A percentile compares a stretch with the other conserved stretches of the same genome.
These are phyloP conservation scores for Pogonomyrmex barbatus DNA, from an alignment of 1,140 invertebrate genomes.

Conservation along the genomic window DNA sequence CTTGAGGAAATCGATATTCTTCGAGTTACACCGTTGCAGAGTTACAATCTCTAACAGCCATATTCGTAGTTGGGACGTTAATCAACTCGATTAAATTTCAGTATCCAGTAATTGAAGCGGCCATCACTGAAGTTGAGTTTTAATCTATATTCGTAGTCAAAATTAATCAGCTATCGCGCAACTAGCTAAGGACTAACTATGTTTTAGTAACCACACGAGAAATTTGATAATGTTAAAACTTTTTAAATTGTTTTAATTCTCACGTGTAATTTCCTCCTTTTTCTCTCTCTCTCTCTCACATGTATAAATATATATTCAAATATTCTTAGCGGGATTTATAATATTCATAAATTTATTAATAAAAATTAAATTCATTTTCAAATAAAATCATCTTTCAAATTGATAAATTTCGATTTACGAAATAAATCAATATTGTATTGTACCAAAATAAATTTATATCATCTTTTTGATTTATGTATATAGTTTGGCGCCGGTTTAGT, in stretches of 20 bases:
- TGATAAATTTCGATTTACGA: background rate
- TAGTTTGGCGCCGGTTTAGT: background rate
- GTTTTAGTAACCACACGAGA: background rate
- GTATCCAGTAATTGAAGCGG: slow-evolving; percentile 30
- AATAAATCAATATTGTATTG: too few relatives aligned
- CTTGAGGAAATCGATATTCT: slow-evolving; percentile 14
- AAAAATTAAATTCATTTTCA: background rate
- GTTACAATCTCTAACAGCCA: slow-evolving; percentile 51
- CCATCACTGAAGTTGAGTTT: slow-evolving; percentile 27
- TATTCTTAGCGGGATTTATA: background rate
- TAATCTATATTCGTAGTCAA: slow-evolving; percentile 44
- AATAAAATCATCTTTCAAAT: background rate
- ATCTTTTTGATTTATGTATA: background rate
- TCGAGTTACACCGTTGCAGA: slow-evolving; percentile 27
- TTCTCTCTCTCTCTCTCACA: background rate
- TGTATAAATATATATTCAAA: background rate
- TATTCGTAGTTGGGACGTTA: slow-evolving; percentile 53
- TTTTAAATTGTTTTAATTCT: background rate
- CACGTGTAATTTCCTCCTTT: too few relatives aligned
- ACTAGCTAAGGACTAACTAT: background rate
- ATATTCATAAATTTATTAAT: background rate
- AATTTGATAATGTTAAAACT: background rate
- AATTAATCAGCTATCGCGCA: slow-evolving; percentile 11
- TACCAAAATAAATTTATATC: background rate
- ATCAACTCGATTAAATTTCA: slow-evolving; percentile 51